These are phyloP conservation scores for Cybosia mesomella DNA, from an alignment of 2,888 invertebrate genomes.

Conservation along the genomic window DNA sequence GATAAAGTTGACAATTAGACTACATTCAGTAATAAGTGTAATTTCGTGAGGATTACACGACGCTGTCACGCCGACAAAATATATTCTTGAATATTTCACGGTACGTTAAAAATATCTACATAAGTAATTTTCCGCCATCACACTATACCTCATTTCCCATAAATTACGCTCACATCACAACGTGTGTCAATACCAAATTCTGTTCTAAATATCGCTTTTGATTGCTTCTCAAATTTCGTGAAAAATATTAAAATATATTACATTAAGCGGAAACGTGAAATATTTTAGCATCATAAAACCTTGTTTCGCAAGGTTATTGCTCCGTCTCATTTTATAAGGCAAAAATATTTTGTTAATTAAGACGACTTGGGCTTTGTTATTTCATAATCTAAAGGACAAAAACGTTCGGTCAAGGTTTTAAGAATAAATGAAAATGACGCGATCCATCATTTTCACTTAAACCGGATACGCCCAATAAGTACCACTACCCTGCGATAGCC, in stretches of 20 bases:
- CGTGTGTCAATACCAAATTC: constrained; percentile 49
- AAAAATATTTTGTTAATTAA: constrained; percentile 24
- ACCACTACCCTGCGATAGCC: background rate
- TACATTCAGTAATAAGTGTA: background rate
- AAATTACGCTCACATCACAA: constrained; percentile 37
- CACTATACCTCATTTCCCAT: constrained; percentile 21
- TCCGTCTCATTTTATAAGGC: constrained; percentile 22
- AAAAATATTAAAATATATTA: constrained; percentile 50
- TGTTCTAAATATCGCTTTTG: constrained; percentile 25
- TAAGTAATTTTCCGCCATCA: constrained; percentile 45
- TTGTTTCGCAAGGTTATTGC: constrained; percentile 41
- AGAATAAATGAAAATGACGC: background rate
- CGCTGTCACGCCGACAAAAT: background rate
- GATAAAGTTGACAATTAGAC: background rate
- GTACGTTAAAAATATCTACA: constrained; percentile 29
- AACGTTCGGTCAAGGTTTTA: background rate
- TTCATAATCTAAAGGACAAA: constrained; percentile 8
- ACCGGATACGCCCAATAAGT: background rate
- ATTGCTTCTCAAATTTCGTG: constrained; percentile 29
- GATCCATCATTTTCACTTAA: background rate
- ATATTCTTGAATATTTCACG: constrained; percentile 26
- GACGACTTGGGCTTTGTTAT: constrained; percentile 9
- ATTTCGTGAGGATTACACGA: background rate
- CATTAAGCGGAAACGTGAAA: constrained; percentile 38
- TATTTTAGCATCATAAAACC: constrained; percentile 47